A percentile compares a stretch with the other conserved stretches of the same genome.
Conservation (phyloP, 64 coral and sea anemone genomes). For the Actinia equina region DNA sequence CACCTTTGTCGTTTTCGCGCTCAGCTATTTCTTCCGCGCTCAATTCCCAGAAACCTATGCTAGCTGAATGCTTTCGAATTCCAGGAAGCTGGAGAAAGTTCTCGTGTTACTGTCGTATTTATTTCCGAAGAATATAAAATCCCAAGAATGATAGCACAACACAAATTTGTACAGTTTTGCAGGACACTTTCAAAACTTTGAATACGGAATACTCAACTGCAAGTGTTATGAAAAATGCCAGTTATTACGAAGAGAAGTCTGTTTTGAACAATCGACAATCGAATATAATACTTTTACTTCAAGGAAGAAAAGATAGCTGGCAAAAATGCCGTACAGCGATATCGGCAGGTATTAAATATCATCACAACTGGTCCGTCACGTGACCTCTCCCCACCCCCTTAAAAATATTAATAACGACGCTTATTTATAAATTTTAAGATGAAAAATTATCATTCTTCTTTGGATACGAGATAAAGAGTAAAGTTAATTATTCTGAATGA, state of each 20-base stretch:
- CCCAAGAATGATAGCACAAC: background rate
- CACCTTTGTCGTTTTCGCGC: background rate
- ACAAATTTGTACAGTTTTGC: background rate
- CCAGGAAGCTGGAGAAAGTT: background rate
- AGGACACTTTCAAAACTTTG: constrained; percentile 3
- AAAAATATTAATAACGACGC: background rate
- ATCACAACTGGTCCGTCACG: too few relatives aligned
- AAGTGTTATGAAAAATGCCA: background rate
- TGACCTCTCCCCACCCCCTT: background rate
- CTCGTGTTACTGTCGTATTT: background rate
- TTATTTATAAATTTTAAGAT: too few relatives aligned
- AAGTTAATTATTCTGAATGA: too few relatives aligned
- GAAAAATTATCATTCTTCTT: too few relatives aligned
- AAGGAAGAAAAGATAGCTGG: background rate
- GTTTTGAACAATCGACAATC: background rate
- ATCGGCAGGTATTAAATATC: too few relatives aligned
- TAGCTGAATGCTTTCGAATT: background rate
- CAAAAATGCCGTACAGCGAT: background rate
- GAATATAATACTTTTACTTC: background rate
- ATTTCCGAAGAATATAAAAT: background rate
- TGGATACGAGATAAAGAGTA: too few relatives aligned
- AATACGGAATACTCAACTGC: background rate
- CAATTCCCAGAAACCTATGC: background rate
- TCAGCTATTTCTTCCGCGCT: background rate
- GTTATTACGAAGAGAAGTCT: background rate